These are phyloP conservation scores for Metallyticus violacea DNA, from an alignment of 2,888 invertebrate genomes.

Conservation along the genomic window DNA sequence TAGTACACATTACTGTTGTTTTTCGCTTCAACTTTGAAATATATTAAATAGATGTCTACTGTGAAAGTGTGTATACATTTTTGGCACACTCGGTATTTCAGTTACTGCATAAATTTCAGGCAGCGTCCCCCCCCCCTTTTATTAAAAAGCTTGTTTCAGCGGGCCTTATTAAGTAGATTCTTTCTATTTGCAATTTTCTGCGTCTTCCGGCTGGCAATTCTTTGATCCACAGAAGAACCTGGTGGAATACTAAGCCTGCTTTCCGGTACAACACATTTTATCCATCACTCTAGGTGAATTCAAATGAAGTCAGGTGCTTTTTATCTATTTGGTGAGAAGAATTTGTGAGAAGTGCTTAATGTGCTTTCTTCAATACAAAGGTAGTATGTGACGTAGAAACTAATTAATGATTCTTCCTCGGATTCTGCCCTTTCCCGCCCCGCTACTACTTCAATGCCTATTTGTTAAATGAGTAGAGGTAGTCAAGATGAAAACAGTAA, in stretches of 20 bases:
- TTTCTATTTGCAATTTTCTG: too few relatives aligned
- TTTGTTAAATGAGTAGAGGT: neutral
- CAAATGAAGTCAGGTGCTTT: conserved; percentile 20
- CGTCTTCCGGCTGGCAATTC: neutral
- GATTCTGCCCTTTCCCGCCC: neutral
- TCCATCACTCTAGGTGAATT: neutral
- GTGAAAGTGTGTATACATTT: too few relatives aligned
- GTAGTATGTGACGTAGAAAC: conserved; percentile 16
- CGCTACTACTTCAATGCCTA: neutral
- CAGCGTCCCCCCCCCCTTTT: too few relatives aligned
- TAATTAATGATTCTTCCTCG: conserved; percentile 17
- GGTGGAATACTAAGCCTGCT: neutral
- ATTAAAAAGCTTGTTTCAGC: too few relatives aligned
- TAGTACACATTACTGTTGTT: too few relatives aligned
- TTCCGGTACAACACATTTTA: too few relatives aligned
- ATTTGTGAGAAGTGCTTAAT: conserved; percentile 20
- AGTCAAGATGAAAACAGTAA: neutral
- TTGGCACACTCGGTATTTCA: too few relatives aligned
- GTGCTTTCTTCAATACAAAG: conserved; percentile 13
- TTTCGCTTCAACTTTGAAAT: too few relatives aligned
- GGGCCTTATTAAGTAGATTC: too few relatives aligned
- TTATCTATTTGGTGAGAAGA: neutral
- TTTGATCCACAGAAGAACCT: neutral
- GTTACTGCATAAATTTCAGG: too few relatives aligned
- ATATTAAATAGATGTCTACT: too few relatives aligned